Base-by-base conservation (phyloP, 2,113 vertebrate genomes). In the Cairina moschata region DNA sequence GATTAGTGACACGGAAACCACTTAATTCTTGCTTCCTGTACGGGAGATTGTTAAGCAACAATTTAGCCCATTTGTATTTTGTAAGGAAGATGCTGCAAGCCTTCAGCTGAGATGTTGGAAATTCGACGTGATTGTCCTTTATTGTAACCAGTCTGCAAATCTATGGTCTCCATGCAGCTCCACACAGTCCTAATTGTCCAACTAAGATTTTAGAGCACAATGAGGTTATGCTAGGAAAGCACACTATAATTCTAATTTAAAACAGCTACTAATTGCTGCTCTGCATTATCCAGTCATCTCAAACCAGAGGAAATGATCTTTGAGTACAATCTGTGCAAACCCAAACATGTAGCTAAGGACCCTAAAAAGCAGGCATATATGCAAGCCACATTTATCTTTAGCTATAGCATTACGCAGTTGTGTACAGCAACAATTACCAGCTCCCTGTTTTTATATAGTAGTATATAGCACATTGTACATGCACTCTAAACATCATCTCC, bases 1-100 rank as follows among this genome's bases (percentile, higher is more conserved):
- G 58, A 82, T 95, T 79, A 93, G 77, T 36, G 93, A 94, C 90
- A 92, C 18, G 34, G 81, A 96, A 96, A 84, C 83, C 69, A 65
- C 86, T 95, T 93, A 84, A 84, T 92, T 86, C 44, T 50, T 58
- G 17, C 56, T 91, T 93, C 88, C 90, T 62, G 67, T 54, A 93
- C 34, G n/a, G 90, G 58, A 93, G 58, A 73, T 3, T 3, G 69
- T 86, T 92, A 56, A 95, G 54, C 38, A 84, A 60, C 54, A 52
- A 13, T 91, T 95, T 74, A 92, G 66, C 65, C 38, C 72, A 4
- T 60, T 80, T 28, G 15, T 83, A 31, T 58, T 78, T 92, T 9
- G 8, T 32, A 76, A 68, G 29, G 60, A 72, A 76, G 56, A 75
- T 5, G 38, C 26, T 38, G 52, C n/a, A 78, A 60, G 17, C 32